Conservation (phyloP, 1,140 invertebrate genomes). For the Drosophila cardini region DNA sequence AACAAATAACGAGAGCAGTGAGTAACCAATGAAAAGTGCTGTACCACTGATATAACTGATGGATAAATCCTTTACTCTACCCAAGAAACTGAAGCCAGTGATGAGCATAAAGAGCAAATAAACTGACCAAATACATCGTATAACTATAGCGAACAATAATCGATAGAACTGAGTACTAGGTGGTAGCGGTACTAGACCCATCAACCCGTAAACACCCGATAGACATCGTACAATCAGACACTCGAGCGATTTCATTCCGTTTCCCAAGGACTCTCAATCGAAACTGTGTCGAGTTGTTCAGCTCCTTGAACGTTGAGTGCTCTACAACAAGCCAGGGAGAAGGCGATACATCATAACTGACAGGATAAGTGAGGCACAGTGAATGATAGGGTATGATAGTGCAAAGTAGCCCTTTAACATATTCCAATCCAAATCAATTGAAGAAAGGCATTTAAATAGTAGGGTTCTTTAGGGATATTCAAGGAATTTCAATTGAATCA, state of each 20-base stretch:
- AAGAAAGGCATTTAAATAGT: too few relatives aligned
- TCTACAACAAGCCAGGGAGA: neutral
- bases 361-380: conserved; percentile 6
- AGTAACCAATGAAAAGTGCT: conserved; percentile 35
- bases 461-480: too few relatives aligned
- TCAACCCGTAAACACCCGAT: conserved; percentile 27
- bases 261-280: neutral
- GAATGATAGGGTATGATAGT: neutral
- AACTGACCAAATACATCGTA: conserved; percentile 51
- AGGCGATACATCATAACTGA: conserved; percentile 33
- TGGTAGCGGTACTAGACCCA: conserved; percentile 53
- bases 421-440: too few relatives aligned
- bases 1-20: conserved; percentile 40
- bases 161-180: neutral
- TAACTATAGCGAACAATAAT: conserved; percentile 23
- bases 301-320: neutral
- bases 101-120: conserved; percentile 33
- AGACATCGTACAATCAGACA: conserved; percentile 42
- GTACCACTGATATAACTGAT: conserved; percentile 42
- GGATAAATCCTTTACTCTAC: neutral
- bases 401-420: too few relatives aligned
- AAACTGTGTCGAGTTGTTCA: conserved; percentile 4
- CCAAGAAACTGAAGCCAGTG: neutral
- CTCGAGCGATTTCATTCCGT: conserved; percentile 57
- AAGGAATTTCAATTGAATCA: too few relatives aligned